Evolutionary conservation across 2,113 vertebrate genomes (phyloP).

Genomic region (Tretioscincus oriximinensis): DNA sequence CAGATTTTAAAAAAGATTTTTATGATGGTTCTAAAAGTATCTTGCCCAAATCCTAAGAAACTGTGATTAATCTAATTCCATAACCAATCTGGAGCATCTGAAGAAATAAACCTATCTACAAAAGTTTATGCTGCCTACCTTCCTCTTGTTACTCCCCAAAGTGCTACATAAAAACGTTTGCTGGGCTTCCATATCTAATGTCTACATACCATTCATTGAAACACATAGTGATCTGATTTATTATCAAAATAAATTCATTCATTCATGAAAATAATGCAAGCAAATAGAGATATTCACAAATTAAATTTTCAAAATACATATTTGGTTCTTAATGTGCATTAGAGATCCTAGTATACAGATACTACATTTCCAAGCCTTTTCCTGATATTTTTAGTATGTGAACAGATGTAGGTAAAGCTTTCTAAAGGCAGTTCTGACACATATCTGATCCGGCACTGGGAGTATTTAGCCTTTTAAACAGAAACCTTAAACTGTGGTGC

Average conservation of each 20-base stretch:
- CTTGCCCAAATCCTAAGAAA: not conserved
- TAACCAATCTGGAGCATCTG: too few relatives aligned
- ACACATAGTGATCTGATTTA: not conserved
- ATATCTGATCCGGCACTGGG: not conserved
- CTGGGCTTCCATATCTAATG: not conserved
- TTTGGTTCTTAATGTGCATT: too few relatives aligned
- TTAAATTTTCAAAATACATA: too few relatives aligned
- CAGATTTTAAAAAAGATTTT: not conserved
- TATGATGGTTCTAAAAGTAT: not conserved
- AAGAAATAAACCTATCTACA: too few relatives aligned
- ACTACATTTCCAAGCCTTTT: too few relatives aligned
- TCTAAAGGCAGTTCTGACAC: not conserved
- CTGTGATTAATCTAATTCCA: not conserved
- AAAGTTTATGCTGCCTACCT: too few relatives aligned
- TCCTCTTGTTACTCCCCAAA: too few relatives aligned
- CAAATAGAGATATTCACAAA: too few relatives aligned
- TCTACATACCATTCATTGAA: not conserved
- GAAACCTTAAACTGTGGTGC: conserved; percentile 39
- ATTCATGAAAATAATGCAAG: not conserved
- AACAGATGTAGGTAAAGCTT: not conserved
- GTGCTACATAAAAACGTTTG: too few relatives aligned
- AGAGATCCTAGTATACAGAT: too few relatives aligned
- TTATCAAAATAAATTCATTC: too few relatives aligned
- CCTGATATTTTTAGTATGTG: too few relatives aligned
- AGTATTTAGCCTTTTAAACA: conserved; percentile 14